These are phyloP conservation scores for Struthio camelus DNA, from an alignment of 2,113 vertebrate genomes.

Conservation along the genomic window DNA sequence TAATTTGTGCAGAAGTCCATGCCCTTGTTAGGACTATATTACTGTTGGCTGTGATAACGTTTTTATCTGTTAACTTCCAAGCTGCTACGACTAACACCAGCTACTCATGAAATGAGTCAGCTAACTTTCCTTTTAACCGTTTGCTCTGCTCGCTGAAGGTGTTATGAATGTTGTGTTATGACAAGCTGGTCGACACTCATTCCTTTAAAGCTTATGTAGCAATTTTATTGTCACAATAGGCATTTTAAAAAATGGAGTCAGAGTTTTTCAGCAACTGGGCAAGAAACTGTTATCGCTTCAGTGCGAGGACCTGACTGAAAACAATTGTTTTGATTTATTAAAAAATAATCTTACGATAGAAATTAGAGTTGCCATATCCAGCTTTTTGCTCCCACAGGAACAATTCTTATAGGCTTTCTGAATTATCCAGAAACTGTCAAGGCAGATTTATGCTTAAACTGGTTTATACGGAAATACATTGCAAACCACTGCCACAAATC, in stretches of 20 bases:
- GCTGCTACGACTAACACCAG: conserved; percentile 43
- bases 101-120: conserved; percentile 72
- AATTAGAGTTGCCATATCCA: background rate
- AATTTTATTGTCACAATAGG: conserved; percentile 36
- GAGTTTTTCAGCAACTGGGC: conserved; percentile 20
- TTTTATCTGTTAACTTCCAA: conserved; percentile 69
- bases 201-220: conserved; percentile 59
- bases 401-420: conserved; percentile 3
- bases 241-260: conserved; percentile 34
- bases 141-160: conserved; percentile 63
- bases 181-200: conserved; percentile 45
- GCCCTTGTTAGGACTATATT: conserved; percentile 41
- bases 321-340: conserved; percentile 28
- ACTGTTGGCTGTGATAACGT: conserved; percentile 64
- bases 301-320: background rate
- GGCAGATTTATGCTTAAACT: conserved; percentile 3
- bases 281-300: background rate
- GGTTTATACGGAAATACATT: background rate
- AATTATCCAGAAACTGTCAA: background rate
- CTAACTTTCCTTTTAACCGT: conserved; percentile 73
- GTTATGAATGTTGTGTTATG: conserved; percentile 51
- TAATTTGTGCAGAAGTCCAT: conserved; percentile 6
- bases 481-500: background rate
- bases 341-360: background rate
- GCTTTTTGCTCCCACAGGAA: background rate